Percentiles rank a stretch among this genome's conserved stretches.
These are phyloP conservation scores for Bubo bubo DNA, from an alignment of 2,113 vertebrate genomes.

Conservation along the genomic window DNA sequence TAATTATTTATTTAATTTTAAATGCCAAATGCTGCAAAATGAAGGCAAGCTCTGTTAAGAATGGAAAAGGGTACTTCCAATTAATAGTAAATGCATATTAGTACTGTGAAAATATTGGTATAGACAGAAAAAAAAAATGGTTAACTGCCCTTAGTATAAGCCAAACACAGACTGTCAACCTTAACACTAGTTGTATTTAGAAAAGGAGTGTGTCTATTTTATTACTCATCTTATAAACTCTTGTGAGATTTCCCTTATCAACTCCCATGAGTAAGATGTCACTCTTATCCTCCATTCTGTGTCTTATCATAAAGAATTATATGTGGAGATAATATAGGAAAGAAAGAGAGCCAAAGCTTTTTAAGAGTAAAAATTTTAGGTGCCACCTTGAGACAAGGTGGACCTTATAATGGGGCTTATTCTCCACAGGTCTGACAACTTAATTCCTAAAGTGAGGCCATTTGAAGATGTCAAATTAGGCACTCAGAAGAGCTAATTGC, in stretches of 20 bases:
- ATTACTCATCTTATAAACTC: neutral
- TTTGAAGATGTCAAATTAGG: neutral
- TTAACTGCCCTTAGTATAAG: neutral
- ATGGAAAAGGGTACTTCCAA: neutral
- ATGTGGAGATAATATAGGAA: neutral
- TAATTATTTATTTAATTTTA: neutral
- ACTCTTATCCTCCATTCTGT: fast-evolving
- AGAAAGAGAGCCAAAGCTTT: neutral
- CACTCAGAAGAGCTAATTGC: constrained; percentile 14
- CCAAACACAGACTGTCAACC: neutral
- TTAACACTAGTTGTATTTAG: neutral
- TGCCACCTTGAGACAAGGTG: neutral
- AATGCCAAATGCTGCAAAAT: neutral
- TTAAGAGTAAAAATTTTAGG: neutral
- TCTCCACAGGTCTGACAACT: neutral
- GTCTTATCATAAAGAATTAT: neutral
- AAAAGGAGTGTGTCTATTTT: neutral
- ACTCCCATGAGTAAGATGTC: neutral
- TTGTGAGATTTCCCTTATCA: neutral
- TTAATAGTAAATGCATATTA: neutral
- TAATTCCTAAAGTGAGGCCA: neutral
- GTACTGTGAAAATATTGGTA: neutral
- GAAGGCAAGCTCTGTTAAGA: neutral
- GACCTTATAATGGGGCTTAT: neutral
- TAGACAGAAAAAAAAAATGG: neutral